These are phyloP conservation scores for Sisor rabdophorus DNA, from an alignment of 2,113 vertebrate genomes.

Conservation along the genomic window DNA sequence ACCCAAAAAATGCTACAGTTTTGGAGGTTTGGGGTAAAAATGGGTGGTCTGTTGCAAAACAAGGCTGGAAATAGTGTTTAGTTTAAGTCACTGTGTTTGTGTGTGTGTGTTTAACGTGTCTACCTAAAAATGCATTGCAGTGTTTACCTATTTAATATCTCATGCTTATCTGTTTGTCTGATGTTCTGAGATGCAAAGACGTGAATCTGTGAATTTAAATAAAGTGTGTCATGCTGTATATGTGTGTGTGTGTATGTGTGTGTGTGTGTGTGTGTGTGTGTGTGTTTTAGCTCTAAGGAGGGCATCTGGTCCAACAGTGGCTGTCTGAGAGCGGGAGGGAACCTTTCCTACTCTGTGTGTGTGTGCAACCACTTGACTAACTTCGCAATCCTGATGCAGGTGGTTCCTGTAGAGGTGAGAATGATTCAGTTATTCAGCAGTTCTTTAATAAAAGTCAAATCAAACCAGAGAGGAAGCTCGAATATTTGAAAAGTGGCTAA, in stretches of 20 bases:
- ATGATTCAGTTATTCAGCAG: neutral
- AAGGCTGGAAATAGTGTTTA: neutral
- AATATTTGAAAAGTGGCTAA: no score
- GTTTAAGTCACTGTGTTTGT: neutral
- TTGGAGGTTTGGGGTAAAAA: neutral
- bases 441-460: no score
- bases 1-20: neutral
- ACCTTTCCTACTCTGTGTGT: constrained; percentile 82
- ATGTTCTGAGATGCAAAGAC: neutral
- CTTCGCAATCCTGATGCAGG: constrained; percentile 98
- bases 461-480: no score
- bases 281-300: constrained; percentile 70
- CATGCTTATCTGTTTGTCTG: neutral
- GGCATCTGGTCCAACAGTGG: constrained; percentile 87
- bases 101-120: neutral
- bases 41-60: neutral
- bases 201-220: constrained; percentile 1
- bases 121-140: neutral
- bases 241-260: constrained; percentile 18
- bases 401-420: constrained; percentile 91
- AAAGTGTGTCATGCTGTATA: no score
- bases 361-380: constrained; percentile 94
- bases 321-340: constrained; percentile 76
- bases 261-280: constrained; percentile 17
- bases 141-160: neutral